These are phyloP conservation scores for Synergus japonicus DNA, from an alignment of 2,888 invertebrate species.

Conservation along the genomic window DNA sequence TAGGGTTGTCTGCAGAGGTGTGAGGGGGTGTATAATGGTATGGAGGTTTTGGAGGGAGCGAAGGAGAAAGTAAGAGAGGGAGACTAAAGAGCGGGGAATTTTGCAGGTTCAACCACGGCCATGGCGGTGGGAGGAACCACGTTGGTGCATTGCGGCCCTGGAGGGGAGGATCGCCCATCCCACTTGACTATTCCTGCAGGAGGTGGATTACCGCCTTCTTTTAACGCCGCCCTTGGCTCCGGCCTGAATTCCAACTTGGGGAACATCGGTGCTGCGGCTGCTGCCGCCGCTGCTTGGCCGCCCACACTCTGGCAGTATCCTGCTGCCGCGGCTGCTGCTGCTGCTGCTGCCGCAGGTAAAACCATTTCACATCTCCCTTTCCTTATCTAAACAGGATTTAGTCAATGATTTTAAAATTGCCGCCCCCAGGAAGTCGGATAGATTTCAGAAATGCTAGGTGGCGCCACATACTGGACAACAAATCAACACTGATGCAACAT, in stretches of 20 bases:
- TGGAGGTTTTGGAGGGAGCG: constrained; percentile 31
- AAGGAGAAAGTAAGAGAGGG: constrained; percentile 47
- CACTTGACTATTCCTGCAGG: constrained; percentile 79
- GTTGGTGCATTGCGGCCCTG: constrained; percentile 83
- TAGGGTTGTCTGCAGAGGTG: background rate
- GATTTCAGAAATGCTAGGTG: background rate
- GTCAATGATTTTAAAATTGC: constrained; percentile 45
- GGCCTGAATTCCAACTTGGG: constrained; percentile 68
- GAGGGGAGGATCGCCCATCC: constrained; percentile 80
- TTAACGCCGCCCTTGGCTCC: constrained; percentile 78
- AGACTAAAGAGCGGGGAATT: constrained; percentile 52
- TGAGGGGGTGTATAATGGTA: constrained; percentile 19
- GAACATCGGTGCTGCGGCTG: constrained; percentile 75
- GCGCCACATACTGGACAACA: background rate
- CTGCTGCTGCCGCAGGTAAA: constrained; percentile 65
- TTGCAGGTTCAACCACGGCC: constrained; percentile 83
- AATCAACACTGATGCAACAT: no score
- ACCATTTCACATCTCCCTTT: background rate
- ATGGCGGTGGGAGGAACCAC: constrained; percentile 83
- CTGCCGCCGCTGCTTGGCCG: constrained; percentile 80
- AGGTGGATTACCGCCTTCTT: constrained; percentile 71
- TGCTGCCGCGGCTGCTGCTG: constrained; percentile 66
- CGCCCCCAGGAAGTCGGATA: constrained; percentile 35
- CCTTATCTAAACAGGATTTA: background rate
- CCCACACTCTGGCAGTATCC: constrained; percentile 91